phyloP scores from a whole-genome alignment of 2,113 vertebrate species.

The Epinephelus fuscoguttatus region DNA sequence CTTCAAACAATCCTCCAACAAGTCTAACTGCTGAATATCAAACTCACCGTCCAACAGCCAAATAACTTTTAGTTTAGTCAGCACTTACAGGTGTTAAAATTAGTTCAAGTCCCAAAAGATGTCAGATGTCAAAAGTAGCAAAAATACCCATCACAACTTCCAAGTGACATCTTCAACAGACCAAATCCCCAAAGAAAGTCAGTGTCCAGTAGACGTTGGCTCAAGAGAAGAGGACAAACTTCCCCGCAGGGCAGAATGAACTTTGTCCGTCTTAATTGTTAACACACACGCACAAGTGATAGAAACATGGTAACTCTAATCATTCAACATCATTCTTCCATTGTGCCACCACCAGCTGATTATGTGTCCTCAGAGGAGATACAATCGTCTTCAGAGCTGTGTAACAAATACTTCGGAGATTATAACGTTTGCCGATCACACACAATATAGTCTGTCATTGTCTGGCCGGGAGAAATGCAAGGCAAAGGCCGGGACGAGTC shows the following conservation, averaged over 20 bases:
- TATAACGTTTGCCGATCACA: not conserved
- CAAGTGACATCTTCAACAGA: not conserved
- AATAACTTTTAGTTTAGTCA: not conserved
- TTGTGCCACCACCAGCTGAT: not conserved
- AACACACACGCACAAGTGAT: not conserved
- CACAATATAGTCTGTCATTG: not conserved
- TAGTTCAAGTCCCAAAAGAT: not conserved
- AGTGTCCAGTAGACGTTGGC: not conserved
- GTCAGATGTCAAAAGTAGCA: not conserved
- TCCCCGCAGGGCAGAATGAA: not conserved
- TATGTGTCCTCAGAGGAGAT: not conserved
- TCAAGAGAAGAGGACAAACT: not conserved
- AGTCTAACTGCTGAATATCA: not conserved
- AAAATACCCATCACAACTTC: not conserved
- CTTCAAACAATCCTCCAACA: not conserved
- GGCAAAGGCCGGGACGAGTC: not conserved
- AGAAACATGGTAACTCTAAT: not conserved
- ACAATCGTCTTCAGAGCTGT: constrained; percentile 14
- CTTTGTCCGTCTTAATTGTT: not conserved
- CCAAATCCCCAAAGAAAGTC: not conserved
- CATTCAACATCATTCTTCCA: not conserved
- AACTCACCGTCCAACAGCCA: not conserved
- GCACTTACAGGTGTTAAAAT: not conserved
- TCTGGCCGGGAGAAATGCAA: constrained; percentile 1
- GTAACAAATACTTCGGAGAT: constrained; percentile 25